Evolutionary conservation across 1,140 invertebrate species (phyloP), one percentile per base, ranked within the genome.

Genomic region (Drosophila insularis): DNA sequence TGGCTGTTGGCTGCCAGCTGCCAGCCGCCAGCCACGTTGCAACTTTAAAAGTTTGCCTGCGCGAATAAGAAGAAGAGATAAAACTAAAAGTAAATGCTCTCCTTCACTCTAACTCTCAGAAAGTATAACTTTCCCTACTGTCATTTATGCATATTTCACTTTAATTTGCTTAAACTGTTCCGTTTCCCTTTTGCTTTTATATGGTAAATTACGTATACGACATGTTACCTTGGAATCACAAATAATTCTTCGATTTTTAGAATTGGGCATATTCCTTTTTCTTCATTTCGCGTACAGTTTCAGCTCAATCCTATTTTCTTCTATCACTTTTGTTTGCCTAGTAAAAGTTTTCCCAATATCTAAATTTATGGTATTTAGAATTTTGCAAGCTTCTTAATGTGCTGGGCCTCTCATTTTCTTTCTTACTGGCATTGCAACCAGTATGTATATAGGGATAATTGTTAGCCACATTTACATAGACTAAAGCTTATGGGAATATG

Each of bases 71-170:
- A 59, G 65, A 65, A 53, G 62, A 60, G 31, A 50, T 10, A 68
- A 55, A 64, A 63, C 23, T 31, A 50, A 63, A 72, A 67, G 63
- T 53, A 63, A 75, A 75, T 55, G 65, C 58, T 40, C 68, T 35
- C 27, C 50, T 62, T 19, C 17, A 11, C 17, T 50, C 43, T 21
- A 19, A 21, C 17, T 50, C 43, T 50, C 43, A 10, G 11, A 14
- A 23, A 55, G 71, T 55, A 71, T 71, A 78, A 78, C 67, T 78
- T 78, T 63, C 62, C 63, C 43, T 50, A 66, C 68, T 78, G 68
- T 71, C 82, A 87, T 73, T 74, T 79, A 81, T 81, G 81, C 78
- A 81, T 75, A 87, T 81, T 87, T 73, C 77, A 63, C 79, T 78
- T 85, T 87, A 87, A 87, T 81, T 81, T 75, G 74, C 74, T 70